A percentile compares a stretch with the other conserved stretches of the same genome.
phyloP scores from a whole-genome alignment of 2,113 vertebrate genomes.

The Cygnus atratus region DNA sequence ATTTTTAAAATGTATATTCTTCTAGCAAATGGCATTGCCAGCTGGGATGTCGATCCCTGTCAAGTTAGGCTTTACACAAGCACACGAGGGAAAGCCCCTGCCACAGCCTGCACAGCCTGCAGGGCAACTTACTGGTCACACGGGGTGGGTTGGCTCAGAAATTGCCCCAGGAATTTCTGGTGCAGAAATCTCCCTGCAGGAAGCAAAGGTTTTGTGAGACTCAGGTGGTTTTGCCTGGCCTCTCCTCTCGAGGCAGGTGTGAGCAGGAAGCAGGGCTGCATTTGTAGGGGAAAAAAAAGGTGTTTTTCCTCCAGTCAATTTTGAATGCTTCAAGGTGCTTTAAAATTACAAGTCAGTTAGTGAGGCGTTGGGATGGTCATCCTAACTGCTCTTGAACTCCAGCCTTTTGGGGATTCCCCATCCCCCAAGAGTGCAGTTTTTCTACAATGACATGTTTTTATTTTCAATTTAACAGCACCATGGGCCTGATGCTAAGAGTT shows the following conservation, averaged over 20 bases:
- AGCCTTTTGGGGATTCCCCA: background rate
- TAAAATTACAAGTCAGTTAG: background rate
- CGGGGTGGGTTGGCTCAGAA: background rate
- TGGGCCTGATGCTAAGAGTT: background rate
- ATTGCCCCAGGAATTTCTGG: background rate
- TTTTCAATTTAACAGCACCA: background rate
- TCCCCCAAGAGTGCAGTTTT: background rate
- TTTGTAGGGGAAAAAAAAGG: background rate
- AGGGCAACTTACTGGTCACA: background rate
- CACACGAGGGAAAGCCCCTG: background rate
- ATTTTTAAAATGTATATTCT: background rate
- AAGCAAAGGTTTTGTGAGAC: background rate
- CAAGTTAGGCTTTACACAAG: accelerated
- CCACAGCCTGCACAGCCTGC: background rate
- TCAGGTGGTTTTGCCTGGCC: too few species aligned
- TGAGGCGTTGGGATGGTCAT: background rate
- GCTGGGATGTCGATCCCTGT: background rate
- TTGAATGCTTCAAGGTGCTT: background rate
- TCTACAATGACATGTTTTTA: background rate
- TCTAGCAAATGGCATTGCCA: background rate
- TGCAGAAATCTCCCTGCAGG: background rate
- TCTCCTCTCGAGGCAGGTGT: background rate
- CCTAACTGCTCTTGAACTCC: background rate
- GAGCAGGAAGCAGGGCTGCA: background rate
- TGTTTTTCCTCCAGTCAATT: background rate